Evolutionary conservation across 2,888 invertebrate genomes (phyloP).

Genomic region (Eristalis pertinax): DNA sequence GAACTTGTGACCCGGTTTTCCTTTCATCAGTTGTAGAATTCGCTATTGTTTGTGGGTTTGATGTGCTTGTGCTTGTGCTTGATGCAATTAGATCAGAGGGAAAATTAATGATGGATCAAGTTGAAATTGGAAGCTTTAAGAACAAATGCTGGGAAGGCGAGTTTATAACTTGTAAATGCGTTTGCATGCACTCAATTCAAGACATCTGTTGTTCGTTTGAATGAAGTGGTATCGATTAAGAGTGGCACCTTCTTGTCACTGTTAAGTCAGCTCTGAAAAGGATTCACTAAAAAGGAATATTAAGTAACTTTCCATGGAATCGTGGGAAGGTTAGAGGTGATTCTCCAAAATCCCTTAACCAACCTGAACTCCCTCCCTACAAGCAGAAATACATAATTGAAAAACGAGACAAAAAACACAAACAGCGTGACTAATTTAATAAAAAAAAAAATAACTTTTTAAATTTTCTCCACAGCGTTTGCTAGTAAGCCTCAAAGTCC

Average conservation of each 20-base stretch:
- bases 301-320: no score
- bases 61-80: slow-evolving; percentile 19
- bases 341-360: no score
- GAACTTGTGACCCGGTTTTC: slow-evolving; percentile 20
- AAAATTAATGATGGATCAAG: neutral
- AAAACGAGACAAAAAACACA: neutral
- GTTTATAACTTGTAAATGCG: neutral
- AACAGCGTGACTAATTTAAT: slow-evolving; percentile 53
- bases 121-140: neutral
- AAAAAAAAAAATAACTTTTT: slow-evolving; percentile 30
- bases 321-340: no score
- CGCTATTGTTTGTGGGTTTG: slow-evolving; percentile 32
- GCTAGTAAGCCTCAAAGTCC: slow-evolving; percentile 54
- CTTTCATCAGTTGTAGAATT: neutral
- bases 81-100: neutral
- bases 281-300: no score
- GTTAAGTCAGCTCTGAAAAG: no score
- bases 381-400: no score
- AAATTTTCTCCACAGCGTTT: neutral
- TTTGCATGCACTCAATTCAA: neutral
- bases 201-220: neutral
- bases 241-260: no score
- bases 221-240: no score
- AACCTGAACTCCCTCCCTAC: neutral
- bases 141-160: neutral